Evolutionary conservation across 2,888 invertebrate genomes (phyloP), one percentile per base, ranked within the genome.

Genomic region (Xestia sexstrigata): DNA sequence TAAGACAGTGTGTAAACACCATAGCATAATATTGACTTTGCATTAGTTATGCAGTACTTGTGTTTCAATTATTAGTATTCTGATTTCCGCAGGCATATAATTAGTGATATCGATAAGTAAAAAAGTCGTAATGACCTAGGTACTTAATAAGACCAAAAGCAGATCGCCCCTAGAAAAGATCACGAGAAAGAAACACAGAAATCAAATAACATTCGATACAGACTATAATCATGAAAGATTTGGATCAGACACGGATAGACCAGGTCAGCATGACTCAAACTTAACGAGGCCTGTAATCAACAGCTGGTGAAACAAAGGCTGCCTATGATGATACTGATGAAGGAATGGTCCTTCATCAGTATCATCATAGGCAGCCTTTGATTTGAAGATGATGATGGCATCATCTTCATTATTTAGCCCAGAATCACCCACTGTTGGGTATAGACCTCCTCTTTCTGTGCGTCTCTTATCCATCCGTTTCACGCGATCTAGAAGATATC

Each of bases 21-120:
- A 35, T 72, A 42, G 47, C 63, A 67, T 63, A 79, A 84, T 63
- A 82, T 84, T 75, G 55, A 62, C 68, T 55, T 75, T 35, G n/a
- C 17, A 47, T 71, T 71, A 71, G 49, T 74, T 42, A 45, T 68
- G 70, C 74, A 84, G 52, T 72, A 30, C 9, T 65, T 52, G 66
- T 55, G 67, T 52, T 78, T 65, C 15, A 55, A 70, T 70, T 80
- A 42, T 26, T 55, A 70, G 58, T 67, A 42, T 42, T 79, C 62
- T 62, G 26, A 70, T 45, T 79, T 79, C 81, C 79, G 60, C 42
- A 62, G 15, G 73, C 69, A 55, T 60, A 39, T 1, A 0, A 17
- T n/a, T 55, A 26, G 23, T 42, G 5, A 30, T 45, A 45, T 65
- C 20, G 45, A 45, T 9, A 20, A 26, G 17, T 65, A 17, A 52